These are phyloP conservation scores for Pipistrellus nathusii DNA, from an alignment of 2,797 vertebrate species.

Conservation along the genomic window DNA sequence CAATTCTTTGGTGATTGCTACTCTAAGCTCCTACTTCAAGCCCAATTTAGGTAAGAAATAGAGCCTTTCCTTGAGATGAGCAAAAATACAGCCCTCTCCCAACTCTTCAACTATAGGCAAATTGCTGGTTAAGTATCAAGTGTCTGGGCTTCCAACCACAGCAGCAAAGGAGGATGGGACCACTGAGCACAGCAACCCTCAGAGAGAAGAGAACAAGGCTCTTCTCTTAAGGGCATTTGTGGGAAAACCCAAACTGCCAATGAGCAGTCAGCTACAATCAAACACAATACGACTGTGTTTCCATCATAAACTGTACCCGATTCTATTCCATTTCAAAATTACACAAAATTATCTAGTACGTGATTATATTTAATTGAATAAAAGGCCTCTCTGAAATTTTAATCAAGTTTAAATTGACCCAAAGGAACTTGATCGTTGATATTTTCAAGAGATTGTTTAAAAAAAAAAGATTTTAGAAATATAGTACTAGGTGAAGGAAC, in stretches of 20 bases:
- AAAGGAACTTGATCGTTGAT: background rate
- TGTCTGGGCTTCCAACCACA: background rate
- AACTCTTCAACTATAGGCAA: background rate
- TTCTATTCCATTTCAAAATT: constrained; percentile 17
- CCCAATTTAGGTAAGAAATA: background rate
- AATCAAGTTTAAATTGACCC: constrained; percentile 27
- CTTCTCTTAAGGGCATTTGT: background rate
- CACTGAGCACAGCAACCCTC: accelerated
- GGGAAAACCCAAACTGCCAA: background rate
- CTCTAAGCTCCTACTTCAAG: background rate
- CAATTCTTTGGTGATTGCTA: background rate
- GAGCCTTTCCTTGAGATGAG: background rate
- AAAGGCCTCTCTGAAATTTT: background rate
- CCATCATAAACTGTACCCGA: background rate
- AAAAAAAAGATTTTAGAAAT: background rate
- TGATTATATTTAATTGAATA: constrained; percentile 27
- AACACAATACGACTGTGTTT: background rate
- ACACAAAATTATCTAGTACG: background rate
- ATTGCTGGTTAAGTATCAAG: background rate
- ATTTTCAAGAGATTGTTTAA: background rate
- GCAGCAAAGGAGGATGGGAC: no score
- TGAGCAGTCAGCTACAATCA: background rate
- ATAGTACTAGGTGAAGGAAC: background rate
- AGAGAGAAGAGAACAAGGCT: accelerated
- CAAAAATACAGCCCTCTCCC: background rate